These are phyloP conservation scores for Athalia cordata DNA, from an alignment of 2,888 invertebrate species.

Conservation along the genomic window DNA sequence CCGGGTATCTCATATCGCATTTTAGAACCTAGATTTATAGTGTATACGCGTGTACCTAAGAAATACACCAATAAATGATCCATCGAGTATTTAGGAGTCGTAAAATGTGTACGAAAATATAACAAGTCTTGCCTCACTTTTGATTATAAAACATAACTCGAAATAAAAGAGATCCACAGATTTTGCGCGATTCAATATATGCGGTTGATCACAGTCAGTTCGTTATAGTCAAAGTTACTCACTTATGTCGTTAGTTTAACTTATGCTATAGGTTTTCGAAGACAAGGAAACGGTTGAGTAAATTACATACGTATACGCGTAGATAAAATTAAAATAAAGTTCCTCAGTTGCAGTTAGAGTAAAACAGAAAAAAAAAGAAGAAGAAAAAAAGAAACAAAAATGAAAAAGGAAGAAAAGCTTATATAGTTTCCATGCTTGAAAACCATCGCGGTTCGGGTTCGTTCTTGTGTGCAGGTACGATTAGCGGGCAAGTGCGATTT, in stretches of 20 bases:
- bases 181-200: no score
- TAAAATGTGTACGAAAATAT: conserved; percentile 40
- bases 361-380: no score
- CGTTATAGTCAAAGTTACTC: no score
- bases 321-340: not conserved
- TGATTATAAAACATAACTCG: conserved; percentile 19
- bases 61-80: conserved; percentile 38
- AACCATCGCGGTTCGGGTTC: conserved; percentile 35
- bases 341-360: no score
- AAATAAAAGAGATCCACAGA: not conserved
- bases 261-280: not conserved
- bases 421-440: no score
- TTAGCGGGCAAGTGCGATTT: conserved; percentile 71
- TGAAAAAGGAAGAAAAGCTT: no score
- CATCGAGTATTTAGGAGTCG: conserved; percentile 38
- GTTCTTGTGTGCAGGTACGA: conserved; percentile 65
- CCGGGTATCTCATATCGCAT: conserved; percentile 38
- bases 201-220: no score
- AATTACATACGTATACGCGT: not conserved
- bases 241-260: no score
- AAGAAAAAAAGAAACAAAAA: no score
- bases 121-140: conserved; percentile 24
- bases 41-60: not conserved
- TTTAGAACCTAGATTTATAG: conserved; percentile 21
- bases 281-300: conserved; percentile 35